Percentiles rank a stretch among this genome's conserved stretches.
Conservation (phyloP, 1,140 invertebrate genomes). For the Branchinecta lindahli region DNA sequence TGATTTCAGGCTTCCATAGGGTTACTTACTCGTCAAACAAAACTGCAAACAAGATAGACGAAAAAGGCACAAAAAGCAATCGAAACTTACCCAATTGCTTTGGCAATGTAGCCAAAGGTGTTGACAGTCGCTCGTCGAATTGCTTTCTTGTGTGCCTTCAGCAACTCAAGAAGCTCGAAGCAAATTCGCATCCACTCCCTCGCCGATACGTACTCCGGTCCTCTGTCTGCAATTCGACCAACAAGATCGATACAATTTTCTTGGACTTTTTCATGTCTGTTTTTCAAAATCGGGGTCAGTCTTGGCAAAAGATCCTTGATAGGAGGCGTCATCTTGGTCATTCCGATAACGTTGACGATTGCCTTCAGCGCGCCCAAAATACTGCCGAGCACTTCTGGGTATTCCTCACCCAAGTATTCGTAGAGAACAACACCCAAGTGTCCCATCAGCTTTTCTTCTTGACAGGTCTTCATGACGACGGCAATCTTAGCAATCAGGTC, state of each 20-base stretch:
- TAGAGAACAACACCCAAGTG: constrained; percentile 98
- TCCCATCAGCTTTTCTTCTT: constrained; percentile 99
- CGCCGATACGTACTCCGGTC: constrained; percentile 97
- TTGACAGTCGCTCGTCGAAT: constrained; percentile 97
- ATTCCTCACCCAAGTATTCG: constrained; percentile 98
- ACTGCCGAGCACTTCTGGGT: constrained; percentile 95
- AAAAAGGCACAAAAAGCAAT: constrained; percentile 17
- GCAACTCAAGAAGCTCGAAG: constrained; percentile 91
- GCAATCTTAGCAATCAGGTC: constrained; percentile 97
- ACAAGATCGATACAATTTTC: constrained; percentile 99
- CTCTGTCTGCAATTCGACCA: constrained; percentile 93
- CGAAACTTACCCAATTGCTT: constrained; percentile 73
- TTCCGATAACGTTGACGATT: constrained; percentile 98
- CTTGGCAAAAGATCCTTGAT: constrained; percentile 96
- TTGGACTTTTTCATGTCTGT: constrained; percentile 67
- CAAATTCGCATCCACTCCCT: constrained; percentile 99
- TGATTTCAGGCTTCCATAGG: no score
- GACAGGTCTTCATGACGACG: constrained; percentile 98
- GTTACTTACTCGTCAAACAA: background rate
- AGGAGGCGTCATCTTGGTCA: constrained; percentile 99
- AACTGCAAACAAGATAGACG: background rate
- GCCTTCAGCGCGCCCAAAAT: constrained; percentile 95
- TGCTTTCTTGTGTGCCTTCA: constrained; percentile 99
- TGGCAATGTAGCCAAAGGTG: constrained; percentile 99
- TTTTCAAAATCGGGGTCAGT: constrained; percentile 94